Base-by-base conservation (phyloP, 2,797 vertebrate species). In the Pyrocephalus nanus region DNA sequence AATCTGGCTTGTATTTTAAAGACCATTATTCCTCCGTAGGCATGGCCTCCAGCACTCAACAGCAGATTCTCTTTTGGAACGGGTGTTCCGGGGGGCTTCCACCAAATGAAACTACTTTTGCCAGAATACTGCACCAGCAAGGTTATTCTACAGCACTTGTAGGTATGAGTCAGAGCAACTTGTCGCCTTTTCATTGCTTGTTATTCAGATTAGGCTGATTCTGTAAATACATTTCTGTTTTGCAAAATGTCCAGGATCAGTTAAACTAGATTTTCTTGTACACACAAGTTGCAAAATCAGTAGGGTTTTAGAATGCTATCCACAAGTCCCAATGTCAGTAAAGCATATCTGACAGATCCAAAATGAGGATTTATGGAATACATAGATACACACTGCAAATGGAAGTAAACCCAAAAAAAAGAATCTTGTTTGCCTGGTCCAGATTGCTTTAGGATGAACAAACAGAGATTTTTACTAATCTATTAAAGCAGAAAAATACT, bases 61-160 rank as follows among this genome's bases (percentile, higher is more conserved):
- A 0, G 11, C 88, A 13, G 3, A 69, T 86, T 66, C 65, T 98
- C 4, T 25, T 87, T 19, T 96, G 97, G 94, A 97, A 98, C 0
- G 98, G 96, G 4, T 97, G 97, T n/a, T 98, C 99, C 0, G 99
- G 98, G 4, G 99, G 99, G 1, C 98, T 99, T 26, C 98, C 98
- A 22, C 61, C 96, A 29, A 98, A 96, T 60, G 98, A 99, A 97
- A 99, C 98, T 32, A 99, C 99, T n/a, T 99, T 99, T 55, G 98
- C 99, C 29, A 98, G 97, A 95, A 97, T 99, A 76, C 97, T 99
- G 42, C 97, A 98, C 78, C 95, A 98, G 26, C 98, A 98, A 43
- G 99, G 98, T 64, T 99, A 99, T 96, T 96, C 96, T 81, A 99
- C 98, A 4, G 98, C 98, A 47, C 96, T 99, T 57, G n/a, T 98